Evolutionary conservation across 2,888 invertebrate genomes (phyloP).

Genomic region (Sphaerophoria taeniata): DNA sequence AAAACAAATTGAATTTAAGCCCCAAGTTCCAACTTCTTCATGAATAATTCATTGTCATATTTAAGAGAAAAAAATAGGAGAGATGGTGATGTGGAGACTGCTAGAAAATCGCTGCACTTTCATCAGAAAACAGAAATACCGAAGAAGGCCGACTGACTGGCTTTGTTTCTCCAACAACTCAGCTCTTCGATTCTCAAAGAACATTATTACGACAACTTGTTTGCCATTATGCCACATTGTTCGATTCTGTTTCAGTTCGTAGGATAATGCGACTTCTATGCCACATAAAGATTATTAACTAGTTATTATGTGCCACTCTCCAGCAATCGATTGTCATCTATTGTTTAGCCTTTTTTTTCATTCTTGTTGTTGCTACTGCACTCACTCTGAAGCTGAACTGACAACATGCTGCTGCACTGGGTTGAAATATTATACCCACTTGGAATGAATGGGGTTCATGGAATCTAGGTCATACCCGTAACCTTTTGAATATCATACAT

Average conservation of each 20-base stretch:
- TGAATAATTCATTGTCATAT: slow-evolving; percentile 37
- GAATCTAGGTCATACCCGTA: slow-evolving; percentile 64
- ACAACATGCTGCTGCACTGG: slow-evolving; percentile 3
- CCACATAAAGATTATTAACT: slow-evolving; percentile 51
- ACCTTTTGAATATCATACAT: slow-evolving; percentile 45
- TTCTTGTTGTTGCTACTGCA: slow-evolving; percentile 23
- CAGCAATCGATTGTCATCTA: slow-evolving; percentile 57
- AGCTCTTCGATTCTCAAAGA: neutral
- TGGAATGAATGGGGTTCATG: slow-evolving; percentile 44
- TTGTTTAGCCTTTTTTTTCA: slow-evolving; percentile 50
- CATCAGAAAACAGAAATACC: neutral
- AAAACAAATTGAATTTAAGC: slow-evolving; percentile 20
- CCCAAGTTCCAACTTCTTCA: slow-evolving; percentile 3
- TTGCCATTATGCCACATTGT: slow-evolving; percentile 51
- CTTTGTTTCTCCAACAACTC: neutral
- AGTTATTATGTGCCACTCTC: slow-evolving; percentile 58
- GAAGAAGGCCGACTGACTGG: neutral
- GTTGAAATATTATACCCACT: slow-evolving; percentile 23
- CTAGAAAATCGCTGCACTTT: slow-evolving; percentile 31
- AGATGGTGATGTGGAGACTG: slow-evolving; percentile 5
- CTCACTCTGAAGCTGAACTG: slow-evolving; percentile 15
- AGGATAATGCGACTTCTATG: slow-evolving; percentile 51
- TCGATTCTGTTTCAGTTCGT: neutral
- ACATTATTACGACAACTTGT: slow-evolving; percentile 49
- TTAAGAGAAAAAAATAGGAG: no score